A percentile compares a stretch with the other conserved stretches of the same genome.
These are phyloP conservation scores for Phalloptychus januarius DNA, from an alignment of 2,797 vertebrate species.

Conservation along the genomic window DNA sequence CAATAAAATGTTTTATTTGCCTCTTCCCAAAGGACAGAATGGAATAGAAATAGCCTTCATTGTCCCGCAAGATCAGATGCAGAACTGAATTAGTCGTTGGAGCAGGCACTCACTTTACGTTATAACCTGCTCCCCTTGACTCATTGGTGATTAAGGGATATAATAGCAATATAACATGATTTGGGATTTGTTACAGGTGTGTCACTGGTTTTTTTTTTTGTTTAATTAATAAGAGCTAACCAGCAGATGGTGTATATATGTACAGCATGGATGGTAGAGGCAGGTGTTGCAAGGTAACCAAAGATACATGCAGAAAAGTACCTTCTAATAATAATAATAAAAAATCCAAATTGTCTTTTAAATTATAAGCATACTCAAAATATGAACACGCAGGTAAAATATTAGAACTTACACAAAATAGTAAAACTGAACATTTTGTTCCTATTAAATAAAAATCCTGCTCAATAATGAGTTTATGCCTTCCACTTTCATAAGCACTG, in stretches of 20 bases:
- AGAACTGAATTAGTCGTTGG: constrained; percentile 10
- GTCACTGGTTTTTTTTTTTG: constrained; percentile 15
- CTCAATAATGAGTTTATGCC: not conserved
- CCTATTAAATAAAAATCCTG: not conserved
- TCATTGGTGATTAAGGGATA: constrained; percentile 18
- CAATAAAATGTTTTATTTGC: constrained; percentile 35
- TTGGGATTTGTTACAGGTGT: constrained; percentile 28
- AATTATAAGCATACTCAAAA: not conserved
- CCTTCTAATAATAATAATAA: not conserved
- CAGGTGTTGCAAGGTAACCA: constrained; percentile 27
- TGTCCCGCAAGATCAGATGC: too few species aligned
- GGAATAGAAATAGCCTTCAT: too few species aligned
- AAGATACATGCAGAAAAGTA: not conserved
- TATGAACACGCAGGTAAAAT: not conserved
- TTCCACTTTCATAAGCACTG: not conserved
- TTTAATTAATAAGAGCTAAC: constrained; percentile 50
- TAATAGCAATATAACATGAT: constrained; percentile 27
- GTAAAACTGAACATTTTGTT: not conserved
- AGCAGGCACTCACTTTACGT: constrained; percentile 21
- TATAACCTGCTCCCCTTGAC: not conserved
- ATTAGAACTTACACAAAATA: not conserved
- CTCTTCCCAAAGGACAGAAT: constrained; percentile 11
- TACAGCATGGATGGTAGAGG: constrained; percentile 14
- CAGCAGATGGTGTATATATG: constrained; percentile 49
- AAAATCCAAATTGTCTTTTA: not conserved